phyloP scores from a whole-genome alignment of 2,113 vertebrate species.

The Corapipo altera region DNA sequence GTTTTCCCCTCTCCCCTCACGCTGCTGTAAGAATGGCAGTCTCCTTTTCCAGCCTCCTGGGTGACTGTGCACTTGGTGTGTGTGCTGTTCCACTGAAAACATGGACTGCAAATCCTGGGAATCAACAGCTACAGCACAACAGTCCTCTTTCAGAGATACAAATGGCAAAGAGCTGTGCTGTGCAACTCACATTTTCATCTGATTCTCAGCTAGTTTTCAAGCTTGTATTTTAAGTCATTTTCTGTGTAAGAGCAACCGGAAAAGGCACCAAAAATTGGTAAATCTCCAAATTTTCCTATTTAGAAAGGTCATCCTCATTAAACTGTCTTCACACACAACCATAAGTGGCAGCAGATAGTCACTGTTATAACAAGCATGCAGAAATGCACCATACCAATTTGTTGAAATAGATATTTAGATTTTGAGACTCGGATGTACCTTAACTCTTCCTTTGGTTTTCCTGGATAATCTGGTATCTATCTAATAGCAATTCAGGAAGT shows the following conservation, averaged over 20 bases:
- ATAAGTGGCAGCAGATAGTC: constrained; percentile 47
- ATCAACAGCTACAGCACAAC: not conserved
- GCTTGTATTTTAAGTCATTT: constrained; percentile 4
- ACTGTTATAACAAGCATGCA: not conserved
- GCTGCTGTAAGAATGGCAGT: not conserved
- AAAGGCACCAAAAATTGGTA: constrained; percentile 37
- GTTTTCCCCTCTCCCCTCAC: not conserved
- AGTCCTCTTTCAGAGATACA: not conserved
- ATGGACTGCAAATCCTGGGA: not conserved
- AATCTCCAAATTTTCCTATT: constrained; percentile 39
- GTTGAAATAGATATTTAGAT: not conserved
- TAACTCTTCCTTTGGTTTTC: constrained; percentile 14
- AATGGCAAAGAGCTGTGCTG: not conserved
- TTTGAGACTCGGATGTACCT: not conserved
- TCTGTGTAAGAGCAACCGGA: constrained; percentile 1
- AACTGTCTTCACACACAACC: constrained; percentile 11
- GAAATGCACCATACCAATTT: not conserved
- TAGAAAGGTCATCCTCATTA: constrained; percentile 58
- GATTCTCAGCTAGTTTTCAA: not conserved
- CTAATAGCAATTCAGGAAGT: not conserved
- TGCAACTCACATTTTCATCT: not conserved
- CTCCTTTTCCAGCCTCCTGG: not conserved
- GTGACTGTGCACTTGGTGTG: not conserved
- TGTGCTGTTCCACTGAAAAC: not conserved
- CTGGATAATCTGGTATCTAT: not conserved